Evolutionary conservation across 2,797 vertebrate genomes (phyloP).

Genomic region (Sylvia borin): DNA sequence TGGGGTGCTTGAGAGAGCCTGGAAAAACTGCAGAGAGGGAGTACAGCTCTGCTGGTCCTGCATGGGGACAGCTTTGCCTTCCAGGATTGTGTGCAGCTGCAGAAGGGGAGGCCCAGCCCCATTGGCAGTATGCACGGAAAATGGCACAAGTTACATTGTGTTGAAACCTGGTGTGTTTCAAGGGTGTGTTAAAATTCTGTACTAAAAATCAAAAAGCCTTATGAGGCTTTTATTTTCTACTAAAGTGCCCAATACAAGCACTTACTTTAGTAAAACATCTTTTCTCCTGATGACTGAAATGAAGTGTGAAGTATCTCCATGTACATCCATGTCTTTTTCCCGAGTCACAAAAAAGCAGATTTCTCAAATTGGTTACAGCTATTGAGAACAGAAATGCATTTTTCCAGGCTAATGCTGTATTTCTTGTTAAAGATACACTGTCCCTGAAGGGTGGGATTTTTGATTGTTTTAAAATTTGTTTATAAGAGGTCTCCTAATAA

Average conservation of each 20-base stretch:
- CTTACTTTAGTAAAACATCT: neutral
- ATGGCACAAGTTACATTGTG: neutral
- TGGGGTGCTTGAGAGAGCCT: neutral
- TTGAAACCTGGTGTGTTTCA: neutral
- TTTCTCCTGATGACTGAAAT: neutral
- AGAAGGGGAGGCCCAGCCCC: no score
- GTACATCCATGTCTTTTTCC: neutral
- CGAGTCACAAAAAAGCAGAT: neutral
- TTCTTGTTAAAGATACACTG: neutral
- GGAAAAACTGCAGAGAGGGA: no score
- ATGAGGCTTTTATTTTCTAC: neutral
- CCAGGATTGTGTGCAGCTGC: fast-evolving
- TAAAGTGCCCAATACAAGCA: neutral
- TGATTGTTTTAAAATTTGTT: neutral
- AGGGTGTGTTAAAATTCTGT: neutral
- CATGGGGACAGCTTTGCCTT: neutral
- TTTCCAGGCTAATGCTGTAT: neutral
- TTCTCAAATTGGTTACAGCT: neutral
- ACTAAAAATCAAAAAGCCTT: neutral
- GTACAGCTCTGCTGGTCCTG: neutral
- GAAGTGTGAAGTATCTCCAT: neutral
- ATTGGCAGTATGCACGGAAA: neutral
- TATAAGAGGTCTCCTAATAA: neutral
- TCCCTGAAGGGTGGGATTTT: neutral
- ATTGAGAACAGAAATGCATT: neutral